A percentile compares a stretch with the other conserved stretches of the same genome.
phyloP scores from a whole-genome alignment of 2,888 invertebrate genomes.

The Vesta saturnalis region DNA sequence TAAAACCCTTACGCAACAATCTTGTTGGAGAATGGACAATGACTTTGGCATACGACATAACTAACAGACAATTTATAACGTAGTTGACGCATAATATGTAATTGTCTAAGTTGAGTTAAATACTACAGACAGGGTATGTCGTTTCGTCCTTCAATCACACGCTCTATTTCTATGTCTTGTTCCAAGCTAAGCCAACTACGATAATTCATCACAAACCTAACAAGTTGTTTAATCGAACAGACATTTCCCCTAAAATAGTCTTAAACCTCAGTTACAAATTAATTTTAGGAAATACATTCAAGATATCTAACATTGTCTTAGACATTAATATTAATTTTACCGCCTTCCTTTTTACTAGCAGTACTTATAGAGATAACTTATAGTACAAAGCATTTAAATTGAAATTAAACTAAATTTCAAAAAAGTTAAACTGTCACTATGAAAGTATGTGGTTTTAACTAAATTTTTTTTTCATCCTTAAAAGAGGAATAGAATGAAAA shows the following conservation, averaged over 20 bases:
- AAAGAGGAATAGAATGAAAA: not conserved
- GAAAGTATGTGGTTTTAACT: not conserved
- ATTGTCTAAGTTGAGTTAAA: conserved; percentile 43
- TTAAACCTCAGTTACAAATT: conserved; percentile 18
- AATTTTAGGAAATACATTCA: conserved; percentile 18
- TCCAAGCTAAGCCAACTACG: conserved; percentile 26
- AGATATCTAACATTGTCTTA: conserved; percentile 13
- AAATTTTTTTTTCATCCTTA: not conserved
- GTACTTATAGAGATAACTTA: no score
- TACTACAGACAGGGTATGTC: conserved; percentile 6
- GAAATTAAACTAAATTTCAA: no score
- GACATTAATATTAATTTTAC: conserved; percentile 11
- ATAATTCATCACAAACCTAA: conserved; percentile 41
- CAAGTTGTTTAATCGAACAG: conserved; percentile 28
- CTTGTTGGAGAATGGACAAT: not conserved
- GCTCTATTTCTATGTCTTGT: conserved; percentile 40
- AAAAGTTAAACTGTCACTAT: no score
- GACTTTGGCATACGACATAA: conserved; percentile 19
- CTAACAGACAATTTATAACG: conserved; percentile 44
- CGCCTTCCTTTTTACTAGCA: conserved; percentile 4
- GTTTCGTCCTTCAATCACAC: conserved; percentile 39
- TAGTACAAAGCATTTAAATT: no score
- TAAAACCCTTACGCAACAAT: not conserved
- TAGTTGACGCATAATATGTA: conserved; percentile 43
- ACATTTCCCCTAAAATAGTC: conserved; percentile 15